Base-by-base conservation (phyloP, 2,888 invertebrate species). In the Synanthedon tipuliformis region DNA sequence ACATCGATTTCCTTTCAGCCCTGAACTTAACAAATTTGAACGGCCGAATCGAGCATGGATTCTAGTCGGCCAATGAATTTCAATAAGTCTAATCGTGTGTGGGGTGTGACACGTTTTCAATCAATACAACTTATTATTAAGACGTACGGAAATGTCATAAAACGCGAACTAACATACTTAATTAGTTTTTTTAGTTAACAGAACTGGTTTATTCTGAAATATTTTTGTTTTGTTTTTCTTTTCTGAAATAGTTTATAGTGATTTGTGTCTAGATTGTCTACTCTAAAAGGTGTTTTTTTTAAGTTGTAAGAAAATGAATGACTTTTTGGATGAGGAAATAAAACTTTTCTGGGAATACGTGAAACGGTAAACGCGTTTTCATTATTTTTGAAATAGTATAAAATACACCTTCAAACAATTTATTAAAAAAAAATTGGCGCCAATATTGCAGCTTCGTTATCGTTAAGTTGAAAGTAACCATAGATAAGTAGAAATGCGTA, bases 271-370 rank as follows among this genome's bases (percentile, higher is more conserved):
- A 23, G 23, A 34, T 3, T 34, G 10, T 34, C 10, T 10, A 34
- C 34, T 34, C 8, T 34, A 34, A 34, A 34, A 34, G 34, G 34
- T 10, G 34, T 34, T 34, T 34, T 34, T 34, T 34, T 8, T 34
- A 10, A 3, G 34, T 34, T 10, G 10, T 34, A 45, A n/a, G 34
- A 57, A n/a, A 23, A 82, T 80, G 78, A 75, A 73, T 62, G 68
- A 70, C 52, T 67, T 61, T 55, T 63, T 85, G 56, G 78, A 81
- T 60, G 77, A 81, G 50, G 87, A 87, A 60, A 81, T 87, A 53
- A 69, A 72, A 55, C 57, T 84, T 57, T 86, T 87, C 64, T 86
- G 87, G 86, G 86, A 87, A 64, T 87, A 86, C 57, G 77, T 87
- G 1, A 86, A 85, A 66, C 75, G 81, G 86, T 85, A 63, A 81